phyloP scores from a whole-genome alignment of 2,113 vertebrate genomes.

The Indri indri region DNA sequence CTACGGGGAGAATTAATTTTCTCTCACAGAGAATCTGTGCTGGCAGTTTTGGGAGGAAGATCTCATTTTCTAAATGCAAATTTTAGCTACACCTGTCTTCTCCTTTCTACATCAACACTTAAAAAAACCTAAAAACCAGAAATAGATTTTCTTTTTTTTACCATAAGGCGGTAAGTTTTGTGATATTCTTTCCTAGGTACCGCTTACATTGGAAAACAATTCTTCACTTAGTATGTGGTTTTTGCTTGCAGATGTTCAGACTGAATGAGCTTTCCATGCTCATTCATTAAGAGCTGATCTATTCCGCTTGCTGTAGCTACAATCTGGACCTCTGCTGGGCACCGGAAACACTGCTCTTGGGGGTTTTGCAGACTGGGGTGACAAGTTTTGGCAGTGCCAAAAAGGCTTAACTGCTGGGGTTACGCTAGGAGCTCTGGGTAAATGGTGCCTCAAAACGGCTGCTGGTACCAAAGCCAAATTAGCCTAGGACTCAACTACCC shows the following conservation, averaged over 20 bases:
- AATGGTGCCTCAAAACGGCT: neutral
- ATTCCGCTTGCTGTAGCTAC: neutral
- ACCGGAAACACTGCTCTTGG: neutral
- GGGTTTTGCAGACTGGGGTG: neutral
- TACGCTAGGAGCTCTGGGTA: neutral
- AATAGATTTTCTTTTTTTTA: neutral
- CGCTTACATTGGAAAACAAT: conserved; percentile 29
- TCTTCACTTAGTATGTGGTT: neutral
- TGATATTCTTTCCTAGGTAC: neutral
- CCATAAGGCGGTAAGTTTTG: neutral
- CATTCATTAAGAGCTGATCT: neutral
- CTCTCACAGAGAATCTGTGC: neutral
- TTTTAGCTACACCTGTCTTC: conserved; percentile 30
- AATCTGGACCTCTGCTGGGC: conserved; percentile 29
- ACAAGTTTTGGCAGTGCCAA: neutral
- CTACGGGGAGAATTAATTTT: conserved; percentile 44
- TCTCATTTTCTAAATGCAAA: conserved; percentile 39
- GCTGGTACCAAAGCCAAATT: neutral
- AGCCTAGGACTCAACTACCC: conserved; percentile 31
- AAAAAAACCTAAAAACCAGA: neutral
- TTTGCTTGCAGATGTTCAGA: neutral
- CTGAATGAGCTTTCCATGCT: neutral
- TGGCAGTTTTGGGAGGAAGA: conserved; percentile 8
- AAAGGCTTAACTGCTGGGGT: conserved; percentile 3
- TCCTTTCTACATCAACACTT: neutral